Base-by-base conservation (phyloP, 2,888 invertebrate species). In the Halictus ligatus region DNA sequence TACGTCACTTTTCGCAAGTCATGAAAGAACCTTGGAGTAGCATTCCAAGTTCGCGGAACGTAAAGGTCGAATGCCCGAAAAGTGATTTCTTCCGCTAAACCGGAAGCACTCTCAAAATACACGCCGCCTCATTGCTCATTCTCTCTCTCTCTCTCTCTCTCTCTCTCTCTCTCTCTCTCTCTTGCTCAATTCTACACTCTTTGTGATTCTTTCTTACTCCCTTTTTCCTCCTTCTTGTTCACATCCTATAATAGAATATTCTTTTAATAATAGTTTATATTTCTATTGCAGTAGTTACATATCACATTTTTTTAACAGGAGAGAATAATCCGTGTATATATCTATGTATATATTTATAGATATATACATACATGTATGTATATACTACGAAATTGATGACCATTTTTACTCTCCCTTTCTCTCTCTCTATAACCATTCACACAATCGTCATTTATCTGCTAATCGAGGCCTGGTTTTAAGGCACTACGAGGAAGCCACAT, bases 261-360 rank as follows among this genome's bases (percentile, higher is more conserved):
- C 84, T 77, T 82, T 82, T 86, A 89, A 89, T 91, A 90, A 91
- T 92, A 91, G 91, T 92, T 91, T 90, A 92, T 92, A 93, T 92
- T 92, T 94, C 94, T 93, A 94, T 94, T 94, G 94, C 93, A 94
- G 94, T 93, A 93, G 92, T 93, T 93, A 93, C 93, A 94, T 94
- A 94, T 94, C 94, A 94, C 93, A 94, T 93, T 90, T 92, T 89
- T 90, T 89, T 87, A 89, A 71, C 71, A 90, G 91, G 89, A 90
- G 92, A 92, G 91, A 90, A 88, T 86, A 89, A 91, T 85, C 86
- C 88, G 81, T 80, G 74, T 81, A 80, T 80, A 83, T 67, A 69
- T 29, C 15, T 18, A 64, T 2, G 6, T 15, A 15, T 75, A 78
- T 78, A 86, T 48, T 5, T 50, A 50, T 7, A 18, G 6, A 18